Conservation (phyloP, 35 echinoderm and acorn worm genomes). For the Ophioderma brevispina region DNA sequence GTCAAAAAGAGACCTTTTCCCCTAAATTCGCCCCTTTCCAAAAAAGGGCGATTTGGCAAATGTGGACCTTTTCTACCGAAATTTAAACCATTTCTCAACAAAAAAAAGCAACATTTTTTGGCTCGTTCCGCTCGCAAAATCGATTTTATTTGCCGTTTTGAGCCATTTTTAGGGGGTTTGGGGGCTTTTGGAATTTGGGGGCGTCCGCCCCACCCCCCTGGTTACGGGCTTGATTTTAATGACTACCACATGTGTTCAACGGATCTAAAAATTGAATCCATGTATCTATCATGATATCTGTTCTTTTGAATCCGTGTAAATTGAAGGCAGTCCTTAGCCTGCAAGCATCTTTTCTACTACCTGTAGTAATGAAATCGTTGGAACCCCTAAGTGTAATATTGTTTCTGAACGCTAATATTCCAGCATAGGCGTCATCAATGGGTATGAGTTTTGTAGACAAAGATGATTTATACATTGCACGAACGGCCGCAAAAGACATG, state of each 20-base stretch:
- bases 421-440: conserved; percentile 91
- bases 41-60: too few species aligned
- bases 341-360: conserved; percentile 77
- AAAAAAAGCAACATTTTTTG: too few species aligned
- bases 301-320: conserved; percentile 83
- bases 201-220: too few species aligned
- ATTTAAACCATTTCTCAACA: too few species aligned
- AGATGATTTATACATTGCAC: conserved; percentile 63
- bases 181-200: too few species aligned
- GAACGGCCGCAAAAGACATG: conserved; percentile 44
- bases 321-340: conserved; percentile 73
- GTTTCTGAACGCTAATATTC: conserved; percentile 73
- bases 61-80: too few species aligned
- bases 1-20: too few species aligned
- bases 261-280: conserved; percentile 65
- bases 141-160: too few species aligned
- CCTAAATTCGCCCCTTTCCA: too few species aligned
- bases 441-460: conserved; percentile 77
- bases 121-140: too few species aligned
- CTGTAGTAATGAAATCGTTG: conserved; percentile 72
- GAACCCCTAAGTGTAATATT: conserved; percentile 22
- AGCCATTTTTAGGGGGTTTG: too few species aligned
- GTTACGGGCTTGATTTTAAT: too few species aligned
- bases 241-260: conserved; percentile 10
- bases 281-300: conserved; percentile 52